Percentiles rank a stretch among this genome's conserved stretches.
These are phyloP conservation scores for Itoplectis maculator DNA, from an alignment of 2,888 invertebrate species.

Conservation along the genomic window DNA sequence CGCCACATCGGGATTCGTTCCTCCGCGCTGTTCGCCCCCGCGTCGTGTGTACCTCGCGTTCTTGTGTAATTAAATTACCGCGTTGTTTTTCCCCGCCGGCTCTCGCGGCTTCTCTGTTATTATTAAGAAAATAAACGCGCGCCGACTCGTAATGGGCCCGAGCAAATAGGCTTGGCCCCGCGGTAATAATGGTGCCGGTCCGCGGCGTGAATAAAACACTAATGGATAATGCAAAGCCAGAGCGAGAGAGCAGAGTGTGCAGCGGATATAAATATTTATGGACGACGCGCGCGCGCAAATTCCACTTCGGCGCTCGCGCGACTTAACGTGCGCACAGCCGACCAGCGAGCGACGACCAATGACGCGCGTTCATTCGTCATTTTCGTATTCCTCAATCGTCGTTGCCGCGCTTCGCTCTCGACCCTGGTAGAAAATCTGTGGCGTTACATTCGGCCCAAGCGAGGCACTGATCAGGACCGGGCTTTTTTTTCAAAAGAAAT, in stretches of 20 bases:
- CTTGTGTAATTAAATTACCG: constrained; percentile 25
- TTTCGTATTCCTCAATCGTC: too few relatives aligned
- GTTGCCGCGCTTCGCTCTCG: too few relatives aligned
- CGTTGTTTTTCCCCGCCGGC: constrained; percentile 3
- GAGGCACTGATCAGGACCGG: too few relatives aligned
- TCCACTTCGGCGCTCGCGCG: background rate
- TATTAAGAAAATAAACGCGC: constrained; percentile 29
- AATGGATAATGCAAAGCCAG: constrained; percentile 29
- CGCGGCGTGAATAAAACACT: constrained; percentile 27
- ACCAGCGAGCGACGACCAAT: too few relatives aligned
- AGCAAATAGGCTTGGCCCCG: constrained; percentile 27
- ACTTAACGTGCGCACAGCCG: too few relatives aligned
- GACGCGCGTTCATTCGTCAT: too few relatives aligned
- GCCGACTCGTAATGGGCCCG: constrained; percentile 3
- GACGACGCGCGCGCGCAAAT: background rate
- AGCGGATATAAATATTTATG: background rate
- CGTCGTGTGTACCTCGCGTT: background rate
- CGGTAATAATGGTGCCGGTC: constrained; percentile 12
- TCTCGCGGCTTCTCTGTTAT: constrained; percentile 7
- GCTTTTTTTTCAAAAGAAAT: too few relatives aligned
- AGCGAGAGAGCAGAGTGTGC: background rate
- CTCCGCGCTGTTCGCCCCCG: too few relatives aligned
- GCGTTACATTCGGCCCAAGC: too few relatives aligned
- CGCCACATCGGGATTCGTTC: constrained; percentile 9
- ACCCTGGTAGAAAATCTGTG: too few relatives aligned